Evolutionary conservation across 1,140 invertebrate genomes (phyloP).

Genomic region (Drosophila takahashii): DNA sequence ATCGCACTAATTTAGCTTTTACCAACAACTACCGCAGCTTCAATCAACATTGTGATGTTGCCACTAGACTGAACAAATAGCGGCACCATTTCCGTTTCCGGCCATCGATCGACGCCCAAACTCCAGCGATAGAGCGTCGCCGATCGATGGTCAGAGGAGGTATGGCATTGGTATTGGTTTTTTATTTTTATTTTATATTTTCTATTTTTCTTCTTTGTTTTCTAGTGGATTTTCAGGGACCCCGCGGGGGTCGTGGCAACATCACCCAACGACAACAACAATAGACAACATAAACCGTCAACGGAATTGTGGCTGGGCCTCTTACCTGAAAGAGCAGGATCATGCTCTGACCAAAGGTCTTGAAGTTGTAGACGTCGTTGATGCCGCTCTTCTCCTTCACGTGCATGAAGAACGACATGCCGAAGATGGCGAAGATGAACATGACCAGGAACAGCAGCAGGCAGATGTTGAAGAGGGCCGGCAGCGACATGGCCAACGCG

Average conservation of each 20-base stretch:
- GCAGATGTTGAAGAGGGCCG: slow-evolving; percentile 99
- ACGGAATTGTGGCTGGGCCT: slow-evolving; percentile 78
- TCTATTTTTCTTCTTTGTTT: neutral
- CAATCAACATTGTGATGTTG: slow-evolving; percentile 85
- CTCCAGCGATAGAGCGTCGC: slow-evolving; percentile 45
- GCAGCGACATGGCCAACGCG: slow-evolving; percentile 98
- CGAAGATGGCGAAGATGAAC: slow-evolving; percentile 99
- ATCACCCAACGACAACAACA: slow-evolving; percentile 85
- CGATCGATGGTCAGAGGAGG: slow-evolving; percentile 24
- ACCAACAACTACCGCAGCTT: slow-evolving; percentile 84
- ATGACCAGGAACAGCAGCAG: slow-evolving; percentile 98
- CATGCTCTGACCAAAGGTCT: slow-evolving; percentile 99
- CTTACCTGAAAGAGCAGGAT: slow-evolving; percentile 97
- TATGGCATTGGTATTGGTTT: too few relatives aligned
- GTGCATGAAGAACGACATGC: slow-evolving; percentile 99
- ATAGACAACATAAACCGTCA: slow-evolving; percentile 84
- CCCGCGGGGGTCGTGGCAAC: slow-evolving; percentile 62
- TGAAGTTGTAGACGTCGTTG: slow-evolving; percentile 99
- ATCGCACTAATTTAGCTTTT: slow-evolving; percentile 84
- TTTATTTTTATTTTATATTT: too few relatives aligned
- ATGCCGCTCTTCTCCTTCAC: slow-evolving; percentile 96
- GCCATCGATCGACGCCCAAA: slow-evolving; percentile 30
- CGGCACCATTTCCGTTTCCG: slow-evolving; percentile 15
- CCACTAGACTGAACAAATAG: slow-evolving; percentile 54
- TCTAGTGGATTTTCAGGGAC: slow-evolving; percentile 7